Evolutionary conservation across 2,113 vertebrate genomes (phyloP).

Genomic region (Neomonachus schauinslandi): DNA sequence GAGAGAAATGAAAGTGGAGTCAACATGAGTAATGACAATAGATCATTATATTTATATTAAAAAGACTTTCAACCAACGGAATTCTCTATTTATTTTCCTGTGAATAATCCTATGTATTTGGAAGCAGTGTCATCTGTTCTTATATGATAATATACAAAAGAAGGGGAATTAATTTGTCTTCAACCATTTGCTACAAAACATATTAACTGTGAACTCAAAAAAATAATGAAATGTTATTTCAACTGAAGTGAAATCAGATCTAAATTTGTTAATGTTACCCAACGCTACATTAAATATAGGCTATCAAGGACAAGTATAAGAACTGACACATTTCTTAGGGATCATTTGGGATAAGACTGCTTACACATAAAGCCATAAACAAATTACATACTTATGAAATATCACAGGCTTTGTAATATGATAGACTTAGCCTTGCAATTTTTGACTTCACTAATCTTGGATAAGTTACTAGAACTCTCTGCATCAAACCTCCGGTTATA

Average conservation of each 20-base stretch:
- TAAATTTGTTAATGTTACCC: neutral
- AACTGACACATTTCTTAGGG: neutral
- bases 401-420: neutral
- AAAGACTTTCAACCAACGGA: neutral
- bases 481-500: neutral
- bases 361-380: neutral
- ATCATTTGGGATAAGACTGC: neutral
- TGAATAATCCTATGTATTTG: conserved; percentile 25
- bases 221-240: conserved; percentile 20
- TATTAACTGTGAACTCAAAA: conserved; percentile 23
- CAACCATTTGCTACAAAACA: neutral
- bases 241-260: neutral
- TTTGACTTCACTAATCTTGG: neutral
- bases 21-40: conserved; percentile 16
- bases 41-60: conserved; percentile 11
- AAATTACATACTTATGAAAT: neutral
- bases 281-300: neutral
- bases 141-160: neutral
- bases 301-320: neutral
- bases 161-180: conserved; percentile 54
- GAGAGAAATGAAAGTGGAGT: neutral
- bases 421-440: neutral
- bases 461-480: neutral
- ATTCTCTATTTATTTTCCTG: conserved; percentile 7
- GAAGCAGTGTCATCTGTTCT: neutral